Evolutionary conservation across 2,888 invertebrate species (phyloP).

Genomic region (Lathronympha strigana): DNA sequence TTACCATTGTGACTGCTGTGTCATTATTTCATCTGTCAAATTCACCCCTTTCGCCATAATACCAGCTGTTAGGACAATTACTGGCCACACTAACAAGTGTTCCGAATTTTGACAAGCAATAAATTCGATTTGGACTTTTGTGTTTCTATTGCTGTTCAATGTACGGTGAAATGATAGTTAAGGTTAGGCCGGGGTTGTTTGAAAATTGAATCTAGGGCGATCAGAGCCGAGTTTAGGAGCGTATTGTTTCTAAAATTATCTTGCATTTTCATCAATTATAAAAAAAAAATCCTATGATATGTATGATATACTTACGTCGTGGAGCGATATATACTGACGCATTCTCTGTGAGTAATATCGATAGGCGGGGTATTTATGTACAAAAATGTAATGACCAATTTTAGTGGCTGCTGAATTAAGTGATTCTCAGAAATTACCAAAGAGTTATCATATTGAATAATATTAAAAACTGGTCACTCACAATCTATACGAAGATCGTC

Average conservation of each 20-base stretch:
- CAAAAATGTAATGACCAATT: too few species aligned
- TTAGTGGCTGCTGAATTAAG: too few species aligned
- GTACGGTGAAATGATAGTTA: constrained; percentile 70
- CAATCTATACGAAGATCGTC: too few species aligned
- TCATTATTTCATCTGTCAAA: constrained; percentile 47
- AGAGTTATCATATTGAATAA: too few species aligned
- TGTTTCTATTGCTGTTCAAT: constrained; percentile 66
- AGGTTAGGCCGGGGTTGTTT: constrained; percentile 52
- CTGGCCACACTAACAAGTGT: constrained; percentile 70
- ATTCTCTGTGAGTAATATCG: too few species aligned
- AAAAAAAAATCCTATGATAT: too few species aligned
- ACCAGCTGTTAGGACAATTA: constrained; percentile 80
- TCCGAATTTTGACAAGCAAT: constrained; percentile 76
- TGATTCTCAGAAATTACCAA: too few species aligned
- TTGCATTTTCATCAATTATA: too few species aligned
- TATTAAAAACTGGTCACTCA: too few species aligned
- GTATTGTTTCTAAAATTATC: neutral
- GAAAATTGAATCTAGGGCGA: constrained; percentile 11
- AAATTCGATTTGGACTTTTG: constrained; percentile 75
- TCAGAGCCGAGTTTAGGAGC: neutral
- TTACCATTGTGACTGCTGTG: constrained; percentile 32
- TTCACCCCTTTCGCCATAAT: constrained; percentile 70
- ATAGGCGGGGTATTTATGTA: too few species aligned
- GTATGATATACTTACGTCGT: too few species aligned
- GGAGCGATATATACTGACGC: too few species aligned